Evolutionary conservation across 2,797 vertebrate species (phyloP), one percentile per base, ranked within the genome.

Genomic region (Rhinogobio ventralis): DNA sequence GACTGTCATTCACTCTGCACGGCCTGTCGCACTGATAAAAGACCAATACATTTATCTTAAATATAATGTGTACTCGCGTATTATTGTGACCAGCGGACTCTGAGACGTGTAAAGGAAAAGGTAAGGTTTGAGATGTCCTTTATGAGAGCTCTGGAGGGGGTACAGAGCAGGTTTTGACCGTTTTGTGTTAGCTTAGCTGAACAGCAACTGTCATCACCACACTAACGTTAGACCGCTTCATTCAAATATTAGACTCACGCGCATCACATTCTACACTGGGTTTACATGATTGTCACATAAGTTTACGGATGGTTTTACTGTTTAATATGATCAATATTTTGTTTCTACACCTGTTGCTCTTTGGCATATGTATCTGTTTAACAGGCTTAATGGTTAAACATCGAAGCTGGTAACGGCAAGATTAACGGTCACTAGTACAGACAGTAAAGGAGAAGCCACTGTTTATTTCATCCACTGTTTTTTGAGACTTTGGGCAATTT

Each of bases 111-210:
- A 19, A 62, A 71, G n/a, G 66, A 46, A 39, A 78, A 51, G 66
- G 66, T 79, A 30, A 71, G 57, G 13, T n/a, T 51, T 82, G 1
- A 74, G 2, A 23, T 11, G 7, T 46, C 33, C 17, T 49, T 49
- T 49, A 3, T n/a, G 55, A 19, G 42, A 11, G 25, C 20, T 64
- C n/a, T 57, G 6, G 25, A 57, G 15, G 30, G 5, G 9, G 2
- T 42, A 11, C 4, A 1, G 36, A 10, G 19, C 15, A 17, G 67
- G 25, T 46, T 60, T 20, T 36, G 2, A 17, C 33, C 20, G n/a
- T 67, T 57, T 84, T 78, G 51, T 23, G 60, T 46, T 84, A 84
- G 82, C 82, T 46, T 84, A 84, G 82, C 82, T 57, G 5, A 77
- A 62, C n/a, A 28, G 62, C 62, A 67, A 1, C 62, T 79, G 78